Conservation (phyloP, 2,113 vertebrate genomes). For the Rynchops niger region DNA sequence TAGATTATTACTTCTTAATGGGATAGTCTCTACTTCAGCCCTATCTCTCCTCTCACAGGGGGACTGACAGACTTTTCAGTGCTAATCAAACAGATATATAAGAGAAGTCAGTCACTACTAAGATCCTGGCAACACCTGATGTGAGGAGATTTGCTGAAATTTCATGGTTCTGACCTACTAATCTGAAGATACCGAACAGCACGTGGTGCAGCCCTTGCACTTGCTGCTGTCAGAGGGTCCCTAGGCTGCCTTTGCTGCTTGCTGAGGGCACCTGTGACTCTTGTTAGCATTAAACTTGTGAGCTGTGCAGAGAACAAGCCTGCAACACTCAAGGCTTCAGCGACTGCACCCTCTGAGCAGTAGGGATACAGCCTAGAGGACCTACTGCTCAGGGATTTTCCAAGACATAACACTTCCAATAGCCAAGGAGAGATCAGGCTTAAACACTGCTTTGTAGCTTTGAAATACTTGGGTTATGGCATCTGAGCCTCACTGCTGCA, state of each 20-base stretch:
- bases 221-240: not conserved
- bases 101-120: not conserved
- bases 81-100: not conserved
- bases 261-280: not conserved
- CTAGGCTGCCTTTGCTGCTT: not conserved
- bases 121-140: not conserved
- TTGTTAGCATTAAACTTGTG: not conserved
- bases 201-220: rapidly evolving
- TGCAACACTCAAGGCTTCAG: not conserved
- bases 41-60: not conserved
- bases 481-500: not conserved
- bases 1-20: not conserved
- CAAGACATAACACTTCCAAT: not conserved
- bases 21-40: not conserved
- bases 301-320: not conserved
- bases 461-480: not conserved
- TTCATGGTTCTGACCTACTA: not conserved
- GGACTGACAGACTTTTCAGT: not conserved
- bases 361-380: not conserved
- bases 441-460: not conserved
- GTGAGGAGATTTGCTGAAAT: not conserved
- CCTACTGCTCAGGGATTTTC: not conserved
- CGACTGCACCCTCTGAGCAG: not conserved
- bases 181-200: not conserved
- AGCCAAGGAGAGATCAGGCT: not conserved